These are phyloP conservation scores for Chloropsis hardwickii DNA, from an alignment of 2,113 vertebrate species.

Conservation along the genomic window DNA sequence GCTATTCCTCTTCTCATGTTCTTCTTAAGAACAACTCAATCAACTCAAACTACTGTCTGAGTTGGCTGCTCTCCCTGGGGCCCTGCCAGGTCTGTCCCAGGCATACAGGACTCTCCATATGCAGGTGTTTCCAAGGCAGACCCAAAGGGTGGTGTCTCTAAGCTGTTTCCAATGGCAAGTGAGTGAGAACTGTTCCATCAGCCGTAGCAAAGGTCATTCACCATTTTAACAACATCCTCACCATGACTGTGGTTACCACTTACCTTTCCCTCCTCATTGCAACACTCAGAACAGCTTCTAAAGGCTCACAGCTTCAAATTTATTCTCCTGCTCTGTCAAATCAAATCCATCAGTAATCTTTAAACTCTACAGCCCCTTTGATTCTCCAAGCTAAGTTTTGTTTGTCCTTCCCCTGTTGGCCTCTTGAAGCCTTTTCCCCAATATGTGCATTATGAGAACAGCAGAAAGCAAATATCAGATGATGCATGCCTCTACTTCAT, in stretches of 20 bases:
- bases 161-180: neutral
- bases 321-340: neutral
- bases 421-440: neutral
- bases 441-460: neutral
- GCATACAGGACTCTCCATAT: neutral
- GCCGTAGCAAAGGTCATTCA: neutral
- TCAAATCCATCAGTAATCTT: neutral
- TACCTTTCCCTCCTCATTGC: neutral
- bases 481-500: accelerated
- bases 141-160: neutral
- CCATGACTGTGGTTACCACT: neutral
- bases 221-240: neutral
- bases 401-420: neutral
- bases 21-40: neutral
- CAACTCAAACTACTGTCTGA: neutral
- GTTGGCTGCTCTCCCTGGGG: neutral
- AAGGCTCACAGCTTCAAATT: neutral
- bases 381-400: neutral
- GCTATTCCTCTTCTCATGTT: neutral
- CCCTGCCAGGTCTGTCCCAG: neutral
- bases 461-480: neutral
- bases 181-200: neutral
- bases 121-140: neutral
- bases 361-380: neutral
- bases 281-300: accelerated